Evolutionary conservation across 2,888 invertebrate species (phyloP), one percentile per base, ranked within the genome.

Genomic region (Agrotis segetum): DNA sequence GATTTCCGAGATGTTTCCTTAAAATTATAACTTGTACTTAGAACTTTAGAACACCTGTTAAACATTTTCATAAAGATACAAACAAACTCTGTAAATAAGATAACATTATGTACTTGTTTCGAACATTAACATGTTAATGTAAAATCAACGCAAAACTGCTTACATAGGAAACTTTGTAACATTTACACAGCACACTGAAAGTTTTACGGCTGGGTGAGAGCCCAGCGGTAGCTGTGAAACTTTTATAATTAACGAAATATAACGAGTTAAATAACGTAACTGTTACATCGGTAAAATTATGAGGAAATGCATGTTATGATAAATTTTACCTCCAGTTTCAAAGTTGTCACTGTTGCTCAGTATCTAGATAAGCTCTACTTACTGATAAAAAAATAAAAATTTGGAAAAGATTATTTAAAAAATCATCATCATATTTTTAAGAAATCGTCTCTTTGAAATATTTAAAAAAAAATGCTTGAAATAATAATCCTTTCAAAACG

Each of bases 161-260:
- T 68, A 71, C 67, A 70, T 65, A 56, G 21, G 11, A 21, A 78
- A 78, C 71, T 70, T 70, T 59, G 71, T 55, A 60, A 78, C 60
- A 63, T 81, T 75, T 68, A 75, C 72, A 73, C 49, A 65, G 58
- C 53, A 52, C 21, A 21, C 55, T 1, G n/a, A 61, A 69, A 81
- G 63, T 77, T 81, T 69, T 60, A 68, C 67, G 44, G 76, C 47
- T 13, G 21, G 63, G 9, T 11, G 1, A 11, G 4, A 34, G 9
- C 40, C 52, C 75, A 52, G 60, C 59, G 47, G 55, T 55, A 40
- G 49, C 46, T 47, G 56, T 11, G 16, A 46, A 79, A 76, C 72
- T 79, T 79, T 76, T 76, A 71, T 79, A 79, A 79, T 79, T 76
- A 76, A 79, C 55, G 65, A 79, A 68, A 68, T 79, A 76, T 76